Base-by-base conservation (phyloP, 2,113 vertebrate genomes). In the Lamprotornis superbus region DNA sequence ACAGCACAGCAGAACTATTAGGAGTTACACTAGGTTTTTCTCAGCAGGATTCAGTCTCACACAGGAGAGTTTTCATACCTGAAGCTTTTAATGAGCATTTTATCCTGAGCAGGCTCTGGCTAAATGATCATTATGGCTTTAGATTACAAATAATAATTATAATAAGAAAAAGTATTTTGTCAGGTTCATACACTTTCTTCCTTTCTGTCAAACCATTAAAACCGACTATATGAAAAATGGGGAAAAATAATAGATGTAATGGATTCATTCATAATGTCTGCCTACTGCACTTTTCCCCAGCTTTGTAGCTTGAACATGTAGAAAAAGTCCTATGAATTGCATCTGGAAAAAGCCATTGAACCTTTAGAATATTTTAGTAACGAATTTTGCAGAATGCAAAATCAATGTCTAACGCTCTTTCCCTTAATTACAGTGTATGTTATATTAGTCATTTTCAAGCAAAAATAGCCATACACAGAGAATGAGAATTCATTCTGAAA, bases 31-130 rank as follows among this genome's bases (percentile, higher is more conserved):
- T 65, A 81, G n/a, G 9, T 59, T 92, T 94, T 90, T 81, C 91
- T 86, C 71, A 81, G 82, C 31, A 63, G 81, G 86, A 74, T 35
- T 60, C 69, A 22, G 19, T 44, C 27, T 90, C 63, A 83, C 42
- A 83, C 16, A 74, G 25, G 22, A 73, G 37, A 52, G 15, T 33
- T 83, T 91, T 92, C 12, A 3, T 76, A 96, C 44, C 52, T 57
- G 65, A 92, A 91, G 70, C n/a, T 85, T 93, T 94, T 94, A 93
- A 92, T 78, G 18, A 96, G 31, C 8, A 5, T 92, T 92, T 95
- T 84, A 94, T 68, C 44, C 17, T 21, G 50, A 87, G 12, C 3
- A 28, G 21, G 21, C n/a, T 75, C 68, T 70, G 57, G 17, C 14
- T 69, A 59, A 79, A 78, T 55, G 17, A 89, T 67, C 65, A 30